Evolutionary conservation across 2,888 invertebrate species (phyloP).

Genomic region (Cacoxenus indagator): DNA sequence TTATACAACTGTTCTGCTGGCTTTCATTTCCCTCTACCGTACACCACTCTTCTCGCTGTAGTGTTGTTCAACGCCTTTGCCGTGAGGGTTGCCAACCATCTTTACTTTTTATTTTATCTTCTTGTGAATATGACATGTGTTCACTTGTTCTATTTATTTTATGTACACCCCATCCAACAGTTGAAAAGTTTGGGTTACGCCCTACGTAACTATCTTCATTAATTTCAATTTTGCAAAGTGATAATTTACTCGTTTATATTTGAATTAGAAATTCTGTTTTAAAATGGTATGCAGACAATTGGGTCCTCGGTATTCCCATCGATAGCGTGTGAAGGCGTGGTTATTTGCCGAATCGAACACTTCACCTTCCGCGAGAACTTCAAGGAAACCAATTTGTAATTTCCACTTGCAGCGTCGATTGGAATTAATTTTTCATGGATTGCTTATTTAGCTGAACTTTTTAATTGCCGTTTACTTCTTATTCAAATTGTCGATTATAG

Average conservation of each 20-base stretch:
- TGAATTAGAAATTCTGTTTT: conserved; percentile 9
- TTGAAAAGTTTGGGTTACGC: too few species aligned
- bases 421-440: not conserved
- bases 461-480: not conserved
- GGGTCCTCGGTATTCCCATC: not conserved
- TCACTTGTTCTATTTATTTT: not conserved
- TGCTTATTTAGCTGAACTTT: not conserved
- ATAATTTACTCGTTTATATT: conserved; percentile 16
- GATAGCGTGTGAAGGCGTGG: too few species aligned
- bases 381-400: not conserved
- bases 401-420: not conserved
- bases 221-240: conserved; percentile 14
- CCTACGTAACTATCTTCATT: too few species aligned
- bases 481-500: not conserved
- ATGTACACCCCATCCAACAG: too few species aligned
- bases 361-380: not conserved
- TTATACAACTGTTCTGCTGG: conserved; percentile 11
- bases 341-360: not conserved
- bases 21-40: not conserved
- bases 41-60: not conserved
- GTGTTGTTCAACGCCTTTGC: not conserved
- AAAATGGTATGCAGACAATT: not conserved
- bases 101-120: conserved; percentile 11
- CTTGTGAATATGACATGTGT: conserved; percentile 1
- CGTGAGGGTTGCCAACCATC: not conserved